These are phyloP conservation scores for Bombylius major DNA, from an alignment of 2,888 invertebrate species.

Conservation along the genomic window DNA sequence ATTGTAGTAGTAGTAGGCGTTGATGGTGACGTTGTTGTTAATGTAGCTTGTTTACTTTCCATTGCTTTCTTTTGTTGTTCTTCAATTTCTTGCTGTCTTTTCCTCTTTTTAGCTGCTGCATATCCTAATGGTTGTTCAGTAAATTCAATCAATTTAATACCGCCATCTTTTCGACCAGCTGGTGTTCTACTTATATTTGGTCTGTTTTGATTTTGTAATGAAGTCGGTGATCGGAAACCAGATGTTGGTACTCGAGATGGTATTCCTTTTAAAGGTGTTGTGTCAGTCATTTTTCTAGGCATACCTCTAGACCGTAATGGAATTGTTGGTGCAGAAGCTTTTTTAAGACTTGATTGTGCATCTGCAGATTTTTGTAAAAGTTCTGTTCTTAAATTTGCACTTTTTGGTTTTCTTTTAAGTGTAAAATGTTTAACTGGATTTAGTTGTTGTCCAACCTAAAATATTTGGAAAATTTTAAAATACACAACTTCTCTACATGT, in stretches of 20 bases:
- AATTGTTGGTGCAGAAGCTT: constrained; percentile 76
- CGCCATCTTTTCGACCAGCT: constrained; percentile 70
- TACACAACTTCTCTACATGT: no score
- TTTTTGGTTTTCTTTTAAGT: constrained; percentile 87
- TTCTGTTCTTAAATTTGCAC: constrained; percentile 79
- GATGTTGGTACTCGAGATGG: constrained; percentile 66
- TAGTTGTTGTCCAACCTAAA: constrained; percentile 65
- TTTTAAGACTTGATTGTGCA: constrained; percentile 77
- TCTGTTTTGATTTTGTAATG: constrained; percentile 30
- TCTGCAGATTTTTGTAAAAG: constrained; percentile 83
- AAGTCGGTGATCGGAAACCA: constrained; percentile 45
- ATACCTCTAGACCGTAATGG: constrained; percentile 76
- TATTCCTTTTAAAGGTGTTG: constrained; percentile 84
- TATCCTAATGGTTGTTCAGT: constrained; percentile 81
- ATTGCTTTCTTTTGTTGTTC: constrained; percentile 50
- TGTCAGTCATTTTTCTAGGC: constrained; percentile 95
- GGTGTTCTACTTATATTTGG: constrained; percentile 49
- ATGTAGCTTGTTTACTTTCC: constrained; percentile 38
- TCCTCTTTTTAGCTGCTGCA: constrained; percentile 75
- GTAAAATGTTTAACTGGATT: constrained; percentile 84
- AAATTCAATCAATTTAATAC: constrained; percentile 88
- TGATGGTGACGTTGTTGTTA: constrained; percentile 29
- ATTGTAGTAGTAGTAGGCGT: constrained; percentile 26
- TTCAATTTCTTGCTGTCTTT: constrained; percentile 63
- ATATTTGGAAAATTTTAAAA: not conserved